Conservation (phyloP, 2,888 invertebrate species). For the Resseliella maxima region DNA sequence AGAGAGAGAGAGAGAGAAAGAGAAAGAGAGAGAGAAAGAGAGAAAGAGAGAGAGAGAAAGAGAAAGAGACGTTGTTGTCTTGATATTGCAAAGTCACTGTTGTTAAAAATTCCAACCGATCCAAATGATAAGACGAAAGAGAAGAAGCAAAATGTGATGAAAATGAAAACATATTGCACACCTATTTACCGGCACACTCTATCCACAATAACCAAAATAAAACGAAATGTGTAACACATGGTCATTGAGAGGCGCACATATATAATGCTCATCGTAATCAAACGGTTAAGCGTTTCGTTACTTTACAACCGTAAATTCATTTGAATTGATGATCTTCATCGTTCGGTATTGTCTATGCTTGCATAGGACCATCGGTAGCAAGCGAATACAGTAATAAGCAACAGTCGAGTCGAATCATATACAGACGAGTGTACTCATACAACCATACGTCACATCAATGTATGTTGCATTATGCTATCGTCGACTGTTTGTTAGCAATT, state of each 20-base stretch:
- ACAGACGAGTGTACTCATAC: not conserved
- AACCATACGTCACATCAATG: not conserved
- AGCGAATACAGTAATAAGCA: conserved; percentile 35
- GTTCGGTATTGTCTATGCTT: not conserved
- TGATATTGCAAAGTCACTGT: too few species aligned
- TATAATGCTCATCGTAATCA: conserved; percentile 33
- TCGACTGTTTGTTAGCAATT: not conserved
- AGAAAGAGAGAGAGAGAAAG: too few species aligned
- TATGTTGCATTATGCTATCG: not conserved
- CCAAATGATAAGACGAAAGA: not conserved
- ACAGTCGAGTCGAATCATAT: conserved; percentile 2
- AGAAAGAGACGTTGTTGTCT: too few species aligned
- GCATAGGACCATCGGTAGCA: conserved; percentile 13
- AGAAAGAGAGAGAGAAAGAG: not conserved
- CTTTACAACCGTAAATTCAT: not conserved
- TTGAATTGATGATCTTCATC: conserved; percentile 27
- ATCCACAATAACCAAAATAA: not conserved
- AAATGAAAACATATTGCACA: conserved; percentile 47
- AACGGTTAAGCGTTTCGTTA: not conserved
- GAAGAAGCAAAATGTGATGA: not conserved
- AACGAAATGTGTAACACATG: not conserved
- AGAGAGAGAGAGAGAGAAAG: not conserved
- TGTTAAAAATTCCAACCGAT: too few species aligned
- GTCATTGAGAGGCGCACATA: conserved; percentile 37
- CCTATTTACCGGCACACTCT: conserved; percentile 22